phyloP scores from a whole-genome alignment of 2,888 invertebrate species.

The Cheilosia impressa region DNA sequence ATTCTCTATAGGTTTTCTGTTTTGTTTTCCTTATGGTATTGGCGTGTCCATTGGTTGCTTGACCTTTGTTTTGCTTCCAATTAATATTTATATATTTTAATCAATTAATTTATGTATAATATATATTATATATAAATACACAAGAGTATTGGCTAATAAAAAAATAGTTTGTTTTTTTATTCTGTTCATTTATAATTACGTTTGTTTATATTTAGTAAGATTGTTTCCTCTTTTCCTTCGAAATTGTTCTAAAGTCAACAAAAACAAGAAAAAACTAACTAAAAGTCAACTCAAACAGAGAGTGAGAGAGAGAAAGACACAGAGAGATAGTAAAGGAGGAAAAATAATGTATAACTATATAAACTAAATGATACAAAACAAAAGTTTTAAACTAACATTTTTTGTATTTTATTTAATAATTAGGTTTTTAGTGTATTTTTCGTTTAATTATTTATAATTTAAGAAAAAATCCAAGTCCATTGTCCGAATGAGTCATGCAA shows the following conservation, averaged over 20 bases:
- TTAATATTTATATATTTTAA: conserved; percentile 55
- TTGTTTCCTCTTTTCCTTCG: conserved; percentile 29
- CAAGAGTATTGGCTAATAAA: conserved; percentile 72
- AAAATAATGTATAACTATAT: conserved; percentile 32
- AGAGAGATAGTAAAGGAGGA: conserved; percentile 28
- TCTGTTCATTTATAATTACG: conserved; percentile 34
- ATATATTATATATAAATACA: conserved; percentile 45
- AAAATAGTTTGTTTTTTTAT: conserved; percentile 57
- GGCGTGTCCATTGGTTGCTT: conserved; percentile 49
- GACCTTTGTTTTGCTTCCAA: conserved; percentile 43
- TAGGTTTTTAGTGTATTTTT: conserved; percentile 15
- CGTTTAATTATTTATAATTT: conserved; percentile 43
- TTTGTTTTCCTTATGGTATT: conserved; percentile 38
- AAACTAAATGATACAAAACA: conserved; percentile 47
- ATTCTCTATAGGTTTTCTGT: conserved; percentile 36
- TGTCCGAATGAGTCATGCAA: conserved; percentile 68
- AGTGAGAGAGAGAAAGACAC: conserved; percentile 20
- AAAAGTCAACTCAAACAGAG: conserved; percentile 9
- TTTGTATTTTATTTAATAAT: conserved; percentile 35
- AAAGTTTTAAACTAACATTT: conserved; percentile 37
- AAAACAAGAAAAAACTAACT: conserved; percentile 25
- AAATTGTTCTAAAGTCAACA: conserved; percentile 63
- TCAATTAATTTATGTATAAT: conserved; percentile 32
- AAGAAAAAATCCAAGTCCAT: conserved; percentile 65
- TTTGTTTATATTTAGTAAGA: conserved; percentile 20